Percentiles rank a stretch among this genome's conserved stretches.
Evolutionary conservation across 2,797 vertebrate species (phyloP).

Genomic region (Delichon dasypus): DNA sequence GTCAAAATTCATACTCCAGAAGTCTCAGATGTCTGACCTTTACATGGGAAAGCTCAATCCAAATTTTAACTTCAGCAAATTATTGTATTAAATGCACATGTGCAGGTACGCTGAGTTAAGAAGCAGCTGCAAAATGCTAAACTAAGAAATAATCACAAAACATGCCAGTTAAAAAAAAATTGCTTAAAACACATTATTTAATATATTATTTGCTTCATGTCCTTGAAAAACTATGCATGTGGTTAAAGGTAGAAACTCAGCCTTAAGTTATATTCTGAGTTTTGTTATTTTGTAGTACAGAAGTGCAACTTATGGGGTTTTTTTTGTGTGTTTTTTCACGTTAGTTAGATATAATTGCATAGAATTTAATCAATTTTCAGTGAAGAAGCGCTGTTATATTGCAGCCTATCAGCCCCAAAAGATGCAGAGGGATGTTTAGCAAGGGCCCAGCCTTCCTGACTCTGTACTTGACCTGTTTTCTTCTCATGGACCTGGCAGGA

Average conservation of each 20-base stretch:
- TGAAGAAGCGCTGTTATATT: background rate
- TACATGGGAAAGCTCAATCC: background rate
- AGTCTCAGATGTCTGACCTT: background rate
- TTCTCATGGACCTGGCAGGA: background rate
- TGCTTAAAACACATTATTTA: background rate
- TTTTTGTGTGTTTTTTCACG: background rate
- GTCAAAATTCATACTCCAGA: background rate
- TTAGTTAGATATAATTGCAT: background rate
- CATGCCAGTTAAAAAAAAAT: background rate
- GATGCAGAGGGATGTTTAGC: background rate
- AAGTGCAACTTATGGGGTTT: accelerated
- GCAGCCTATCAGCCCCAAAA: background rate
- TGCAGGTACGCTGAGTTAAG: background rate
- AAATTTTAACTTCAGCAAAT: background rate
- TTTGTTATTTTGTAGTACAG: background rate
- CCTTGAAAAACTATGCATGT: accelerated
- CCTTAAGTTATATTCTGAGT: background rate
- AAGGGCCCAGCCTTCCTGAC: background rate
- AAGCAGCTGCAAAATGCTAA: background rate
- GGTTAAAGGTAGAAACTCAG: background rate
- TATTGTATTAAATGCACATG: background rate
- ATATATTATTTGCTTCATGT: background rate
- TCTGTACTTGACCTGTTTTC: background rate
- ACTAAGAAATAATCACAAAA: background rate
- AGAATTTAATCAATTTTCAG: background rate